phyloP scores from a whole-genome alignment of 2,888 invertebrate species.

The Oasisia sp. region DNA sequence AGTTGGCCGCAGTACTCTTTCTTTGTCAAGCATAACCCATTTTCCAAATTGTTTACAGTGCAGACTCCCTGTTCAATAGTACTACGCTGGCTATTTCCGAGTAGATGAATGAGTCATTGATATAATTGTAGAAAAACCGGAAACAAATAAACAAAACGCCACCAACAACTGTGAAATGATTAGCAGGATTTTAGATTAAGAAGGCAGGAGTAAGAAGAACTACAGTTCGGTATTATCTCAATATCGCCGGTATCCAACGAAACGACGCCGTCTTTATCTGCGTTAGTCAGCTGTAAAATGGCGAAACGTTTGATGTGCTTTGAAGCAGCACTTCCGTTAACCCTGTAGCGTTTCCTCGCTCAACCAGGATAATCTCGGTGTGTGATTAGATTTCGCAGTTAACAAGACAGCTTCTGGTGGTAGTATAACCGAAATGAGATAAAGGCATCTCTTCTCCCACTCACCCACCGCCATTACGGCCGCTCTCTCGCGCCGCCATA shows the following conservation, averaged over 20 bases:
- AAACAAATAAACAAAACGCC: too few relatives aligned
- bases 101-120: too few relatives aligned
- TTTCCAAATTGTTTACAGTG: too few relatives aligned
- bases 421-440: background rate
- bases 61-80: too few relatives aligned
- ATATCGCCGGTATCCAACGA: background rate
- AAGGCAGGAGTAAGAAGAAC: background rate
- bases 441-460: background rate
- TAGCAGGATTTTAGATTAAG: background rate
- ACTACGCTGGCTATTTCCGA: too few relatives aligned
- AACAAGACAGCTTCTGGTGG: background rate
- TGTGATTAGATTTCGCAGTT: constrained; percentile 1
- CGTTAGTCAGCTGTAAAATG: background rate
- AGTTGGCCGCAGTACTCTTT: too few relatives aligned
- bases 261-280: background rate
- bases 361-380: background rate
- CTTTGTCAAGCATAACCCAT: too few relatives aligned
- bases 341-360: background rate
- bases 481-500: background rate
- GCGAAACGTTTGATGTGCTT: constrained; percentile 12
- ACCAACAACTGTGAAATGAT: background rate
- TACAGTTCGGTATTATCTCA: background rate
- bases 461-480: background rate
- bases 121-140: too few relatives aligned
- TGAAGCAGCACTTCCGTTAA: background rate